phyloP scores from a whole-genome alignment of 2,888 invertebrate species.

The Drosophila incognita region DNA sequence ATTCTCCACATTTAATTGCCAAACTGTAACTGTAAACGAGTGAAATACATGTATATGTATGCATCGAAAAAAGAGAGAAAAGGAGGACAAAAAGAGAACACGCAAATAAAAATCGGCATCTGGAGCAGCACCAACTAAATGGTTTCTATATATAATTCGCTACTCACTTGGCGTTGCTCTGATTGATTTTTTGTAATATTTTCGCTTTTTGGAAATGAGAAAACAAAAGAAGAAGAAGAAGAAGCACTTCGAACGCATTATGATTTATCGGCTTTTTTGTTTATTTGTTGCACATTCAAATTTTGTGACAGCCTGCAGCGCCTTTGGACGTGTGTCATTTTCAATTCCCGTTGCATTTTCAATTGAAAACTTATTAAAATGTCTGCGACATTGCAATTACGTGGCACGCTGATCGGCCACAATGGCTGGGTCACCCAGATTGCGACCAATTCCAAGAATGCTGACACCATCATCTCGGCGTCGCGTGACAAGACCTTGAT shows the following conservation, averaged over 20 bases:
- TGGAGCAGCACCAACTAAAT: background rate
- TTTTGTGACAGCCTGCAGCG: conserved; percentile 77
- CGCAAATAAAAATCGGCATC: background rate
- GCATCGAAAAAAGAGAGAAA: background rate
- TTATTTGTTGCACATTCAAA: background rate
- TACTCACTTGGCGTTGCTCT: too few relatives aligned
- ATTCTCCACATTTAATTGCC: background rate
- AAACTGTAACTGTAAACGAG: background rate
- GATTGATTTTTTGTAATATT: too few relatives aligned
- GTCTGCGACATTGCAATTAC: conserved; percentile 96
- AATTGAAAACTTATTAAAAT: conserved; percentile 84
- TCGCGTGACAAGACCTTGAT: conserved; percentile 98
- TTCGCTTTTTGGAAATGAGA: background rate
- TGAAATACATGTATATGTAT: too few relatives aligned
- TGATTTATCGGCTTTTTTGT: background rate
- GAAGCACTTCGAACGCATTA: too few relatives aligned
- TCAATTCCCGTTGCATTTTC: conserved; percentile 47
- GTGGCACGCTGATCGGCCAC: conserved; percentile 98
- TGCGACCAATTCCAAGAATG: conserved; percentile 99
- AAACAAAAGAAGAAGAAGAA: too few relatives aligned
- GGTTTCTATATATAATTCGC: background rate
- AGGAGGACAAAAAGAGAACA: background rate
- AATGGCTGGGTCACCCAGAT: conserved; percentile 99
- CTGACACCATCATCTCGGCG: conserved; percentile 98
- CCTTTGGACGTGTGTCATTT: conserved; percentile 72